Percentiles rank a stretch among this genome's conserved stretches.
These are phyloP conservation scores for Galendromus occidentalis DNA, from an alignment of 1,140 invertebrate species.

Conservation along the genomic window DNA sequence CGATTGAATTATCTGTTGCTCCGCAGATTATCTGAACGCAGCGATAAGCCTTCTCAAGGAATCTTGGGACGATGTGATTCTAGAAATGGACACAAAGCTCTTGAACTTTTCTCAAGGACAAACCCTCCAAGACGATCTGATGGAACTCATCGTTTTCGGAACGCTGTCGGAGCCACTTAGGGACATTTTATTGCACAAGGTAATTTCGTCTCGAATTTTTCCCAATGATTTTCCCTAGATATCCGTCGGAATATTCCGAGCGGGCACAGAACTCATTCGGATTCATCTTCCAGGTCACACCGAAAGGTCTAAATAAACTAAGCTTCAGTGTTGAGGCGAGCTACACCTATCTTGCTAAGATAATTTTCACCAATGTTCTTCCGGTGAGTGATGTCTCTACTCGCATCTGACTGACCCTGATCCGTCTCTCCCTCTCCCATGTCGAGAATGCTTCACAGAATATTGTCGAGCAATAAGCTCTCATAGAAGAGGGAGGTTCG, in stretches of 20 bases:
- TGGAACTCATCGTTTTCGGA: constrained; percentile 74
- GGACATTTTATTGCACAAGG: constrained; percentile 53
- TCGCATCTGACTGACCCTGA: too few relatives aligned
- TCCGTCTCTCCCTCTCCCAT: too few relatives aligned
- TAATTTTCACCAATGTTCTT: constrained; percentile 71
- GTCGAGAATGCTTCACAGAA: too few relatives aligned
- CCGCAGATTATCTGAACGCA: constrained; percentile 17
- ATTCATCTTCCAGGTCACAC: too few relatives aligned
- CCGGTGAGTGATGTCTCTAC: constrained; percentile 35
- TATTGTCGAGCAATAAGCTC: too few relatives aligned
- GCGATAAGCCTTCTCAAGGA: constrained; percentile 52
- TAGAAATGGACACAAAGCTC: constrained; percentile 84
- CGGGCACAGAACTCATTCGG: too few relatives aligned
- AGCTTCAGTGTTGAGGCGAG: constrained; percentile 76
- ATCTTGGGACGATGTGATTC: constrained; percentile 77
- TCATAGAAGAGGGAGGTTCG: too few relatives aligned
- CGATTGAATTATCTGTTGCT: neutral
- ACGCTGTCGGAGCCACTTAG: constrained; percentile 55
- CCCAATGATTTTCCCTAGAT: too few relatives aligned
- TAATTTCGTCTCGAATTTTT: neutral
- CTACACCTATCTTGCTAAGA: constrained; percentile 69
- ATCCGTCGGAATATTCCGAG: too few relatives aligned
- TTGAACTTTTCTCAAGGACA: constrained; percentile 56
- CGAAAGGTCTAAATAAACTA: constrained; percentile 81
- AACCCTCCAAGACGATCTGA: constrained; percentile 50